phyloP scores from a whole-genome alignment of 2,888 invertebrate genomes.

The Drosophila robusta region DNA sequence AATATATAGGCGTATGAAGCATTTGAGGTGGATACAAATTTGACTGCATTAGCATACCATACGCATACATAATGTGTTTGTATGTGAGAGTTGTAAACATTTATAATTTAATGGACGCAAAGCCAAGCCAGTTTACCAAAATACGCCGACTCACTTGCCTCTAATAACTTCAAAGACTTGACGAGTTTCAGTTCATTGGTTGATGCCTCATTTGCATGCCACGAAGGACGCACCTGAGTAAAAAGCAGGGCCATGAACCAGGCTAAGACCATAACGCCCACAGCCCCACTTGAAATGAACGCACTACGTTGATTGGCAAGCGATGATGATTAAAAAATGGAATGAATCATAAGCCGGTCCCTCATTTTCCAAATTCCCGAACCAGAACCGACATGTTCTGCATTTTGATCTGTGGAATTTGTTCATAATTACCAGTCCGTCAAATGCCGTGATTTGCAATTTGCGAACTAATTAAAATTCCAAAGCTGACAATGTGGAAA shows the following conservation, averaged over 20 bases:
- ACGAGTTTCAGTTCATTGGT: conserved; percentile 38
- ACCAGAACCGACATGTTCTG: conserved; percentile 32
- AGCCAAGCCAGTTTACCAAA: conserved; percentile 14
- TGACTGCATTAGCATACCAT: background rate
- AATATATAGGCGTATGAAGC: conserved; percentile 16
- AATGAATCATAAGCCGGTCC: conserved; percentile 28
- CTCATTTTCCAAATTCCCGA: background rate
- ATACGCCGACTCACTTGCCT: conserved; percentile 54
- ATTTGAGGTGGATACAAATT: conserved; percentile 19
- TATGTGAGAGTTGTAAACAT: background rate
- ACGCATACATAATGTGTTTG: background rate
- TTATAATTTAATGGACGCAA: background rate
- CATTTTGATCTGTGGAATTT: conserved; percentile 68
- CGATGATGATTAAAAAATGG: conserved; percentile 69
- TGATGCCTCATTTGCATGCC: conserved; percentile 60
- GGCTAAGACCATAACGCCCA: background rate
- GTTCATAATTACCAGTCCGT: conserved; percentile 69
- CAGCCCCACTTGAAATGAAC: conserved; percentile 2
- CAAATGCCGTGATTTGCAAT: conserved; percentile 71
- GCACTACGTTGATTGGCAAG: conserved; percentile 58
- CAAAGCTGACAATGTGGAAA: conserved; percentile 5
- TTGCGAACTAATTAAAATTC: conserved; percentile 73
- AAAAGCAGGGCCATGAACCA: background rate
- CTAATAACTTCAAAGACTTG: conserved; percentile 59
- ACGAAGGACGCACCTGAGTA: conserved; percentile 22